Conservation (phyloP, 2,888 invertebrate species). For the Caenorhabditis auriculariae region DNA sequence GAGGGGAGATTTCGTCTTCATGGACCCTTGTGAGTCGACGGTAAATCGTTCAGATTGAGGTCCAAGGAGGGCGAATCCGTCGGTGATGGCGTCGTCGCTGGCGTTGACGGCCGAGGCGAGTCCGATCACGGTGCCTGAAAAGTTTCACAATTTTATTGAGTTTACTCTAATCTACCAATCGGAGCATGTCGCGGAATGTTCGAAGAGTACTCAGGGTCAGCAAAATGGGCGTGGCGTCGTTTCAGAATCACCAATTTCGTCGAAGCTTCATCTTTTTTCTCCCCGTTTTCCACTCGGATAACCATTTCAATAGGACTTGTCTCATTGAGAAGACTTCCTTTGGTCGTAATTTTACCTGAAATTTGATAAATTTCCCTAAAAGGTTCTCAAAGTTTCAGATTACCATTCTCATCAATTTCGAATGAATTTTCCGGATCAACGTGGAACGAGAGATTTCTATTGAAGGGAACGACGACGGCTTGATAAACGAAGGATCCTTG, state of each 20-base stretch:
- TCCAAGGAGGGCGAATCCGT: slow-evolving; percentile 6
- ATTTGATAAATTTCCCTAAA: no score
- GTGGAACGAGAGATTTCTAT: neutral
- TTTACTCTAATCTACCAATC: no score
- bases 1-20: slow-evolving; percentile 1
- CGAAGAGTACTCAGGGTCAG: slow-evolving; percentile 2
- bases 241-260: neutral
- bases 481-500: slow-evolving; percentile 15
- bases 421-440: slow-evolving; percentile 15
- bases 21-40: slow-evolving; percentile 10
- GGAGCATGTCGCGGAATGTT: slow-evolving; percentile 10
- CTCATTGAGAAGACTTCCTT: slow-evolving; percentile 4
- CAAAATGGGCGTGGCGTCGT: slow-evolving; percentile 14
- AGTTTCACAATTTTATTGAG: no score
- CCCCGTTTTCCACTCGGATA: neutral
- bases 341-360: slow-evolving; percentile 6
- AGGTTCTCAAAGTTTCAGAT: no score
- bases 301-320: slow-evolving; percentile 5
- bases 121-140: slow-evolving; percentile 4
- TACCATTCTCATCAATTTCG: slow-evolving; percentile 8
- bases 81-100: slow-evolving; percentile 1
- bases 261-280: neutral
- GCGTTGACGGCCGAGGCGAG: slow-evolving; percentile 8
- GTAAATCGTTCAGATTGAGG: slow-evolving; percentile 11
- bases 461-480: slow-evolving; percentile 7